Conservation (phyloP, 2,888 invertebrate species). For the Byasa hedistus region DNA sequence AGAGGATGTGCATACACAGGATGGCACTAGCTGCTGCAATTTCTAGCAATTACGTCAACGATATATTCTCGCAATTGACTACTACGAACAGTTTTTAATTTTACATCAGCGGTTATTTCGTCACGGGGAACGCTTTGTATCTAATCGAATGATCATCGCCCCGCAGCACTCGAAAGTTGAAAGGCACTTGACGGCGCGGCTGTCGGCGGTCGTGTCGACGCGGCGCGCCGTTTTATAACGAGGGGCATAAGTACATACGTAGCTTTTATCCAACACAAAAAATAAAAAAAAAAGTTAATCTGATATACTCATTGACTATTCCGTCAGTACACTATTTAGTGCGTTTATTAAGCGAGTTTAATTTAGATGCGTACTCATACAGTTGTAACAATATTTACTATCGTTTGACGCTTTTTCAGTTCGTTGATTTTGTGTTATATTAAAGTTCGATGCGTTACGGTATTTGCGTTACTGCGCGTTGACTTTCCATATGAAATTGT, state of each 20-base stretch:
- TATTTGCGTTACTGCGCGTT: no score
- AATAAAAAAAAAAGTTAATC: neutral
- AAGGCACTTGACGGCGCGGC: constrained; percentile 30
- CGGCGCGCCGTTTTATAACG: constrained; percentile 7
- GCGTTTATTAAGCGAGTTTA: neutral
- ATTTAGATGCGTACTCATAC: neutral
- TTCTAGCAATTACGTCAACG: neutral
- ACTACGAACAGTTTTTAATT: neutral
- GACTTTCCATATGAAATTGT: no score
- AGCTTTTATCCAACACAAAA: neutral
- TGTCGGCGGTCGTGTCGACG: constrained; percentile 25
- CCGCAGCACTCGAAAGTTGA: constrained; percentile 48
- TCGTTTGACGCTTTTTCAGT: no score
- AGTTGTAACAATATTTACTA: no score
- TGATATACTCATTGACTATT: neutral
- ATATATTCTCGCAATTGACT: neutral
- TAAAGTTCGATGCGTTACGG: no score
- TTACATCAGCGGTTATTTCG: constrained; percentile 34
- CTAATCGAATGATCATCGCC: constrained; percentile 60
- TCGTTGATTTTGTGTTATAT: no score
- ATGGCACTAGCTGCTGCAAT: neutral
- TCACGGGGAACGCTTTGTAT: constrained; percentile 20
- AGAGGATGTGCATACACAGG: neutral
- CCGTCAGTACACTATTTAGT: neutral
- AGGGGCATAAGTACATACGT: constrained; percentile 10